phyloP scores from a whole-genome alignment of 2,113 vertebrate species.

The Herpetotheres cachinnans region DNA sequence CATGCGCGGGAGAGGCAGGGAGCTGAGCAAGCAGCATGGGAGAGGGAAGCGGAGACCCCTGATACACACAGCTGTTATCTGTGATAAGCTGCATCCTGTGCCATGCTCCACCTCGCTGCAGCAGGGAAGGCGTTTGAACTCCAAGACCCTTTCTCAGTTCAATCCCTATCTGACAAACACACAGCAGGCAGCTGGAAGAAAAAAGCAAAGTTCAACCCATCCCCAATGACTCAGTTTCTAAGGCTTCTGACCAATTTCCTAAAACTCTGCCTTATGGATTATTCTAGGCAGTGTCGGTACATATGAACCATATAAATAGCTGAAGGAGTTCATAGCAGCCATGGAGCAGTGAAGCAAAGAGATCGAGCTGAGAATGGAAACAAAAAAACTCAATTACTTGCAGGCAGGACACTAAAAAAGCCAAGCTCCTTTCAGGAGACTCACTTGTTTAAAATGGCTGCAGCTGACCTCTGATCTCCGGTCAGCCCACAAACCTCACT shows the following conservation, averaged over 20 bases:
- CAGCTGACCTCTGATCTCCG: background rate
- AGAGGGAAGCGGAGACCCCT: background rate
- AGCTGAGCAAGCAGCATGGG: background rate
- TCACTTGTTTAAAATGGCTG: background rate
- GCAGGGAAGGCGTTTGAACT: constrained; percentile 40
- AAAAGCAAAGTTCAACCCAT: background rate
- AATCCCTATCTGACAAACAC: constrained; percentile 32
- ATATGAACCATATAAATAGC: background rate
- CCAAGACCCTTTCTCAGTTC: background rate
- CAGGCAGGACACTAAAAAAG: background rate
- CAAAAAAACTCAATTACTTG: background rate
- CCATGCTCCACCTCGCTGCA: constrained; percentile 11
- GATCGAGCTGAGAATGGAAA: background rate
- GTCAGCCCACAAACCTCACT: background rate
- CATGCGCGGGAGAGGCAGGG: background rate
- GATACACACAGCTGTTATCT: constrained; percentile 19
- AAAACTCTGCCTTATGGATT: background rate
- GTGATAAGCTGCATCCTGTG: constrained; percentile 44
- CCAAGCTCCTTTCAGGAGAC: background rate
- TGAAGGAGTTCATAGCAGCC: background rate
- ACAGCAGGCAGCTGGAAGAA: constrained; percentile 28
- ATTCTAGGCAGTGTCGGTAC: background rate
- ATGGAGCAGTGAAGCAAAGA: background rate
- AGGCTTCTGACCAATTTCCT: constrained; percentile 47
- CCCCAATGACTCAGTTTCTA: constrained; percentile 13